Evolutionary conservation across 53 echinoderm and acorn worm species (phyloP).

Genomic region (Holothuria scabra): DNA sequence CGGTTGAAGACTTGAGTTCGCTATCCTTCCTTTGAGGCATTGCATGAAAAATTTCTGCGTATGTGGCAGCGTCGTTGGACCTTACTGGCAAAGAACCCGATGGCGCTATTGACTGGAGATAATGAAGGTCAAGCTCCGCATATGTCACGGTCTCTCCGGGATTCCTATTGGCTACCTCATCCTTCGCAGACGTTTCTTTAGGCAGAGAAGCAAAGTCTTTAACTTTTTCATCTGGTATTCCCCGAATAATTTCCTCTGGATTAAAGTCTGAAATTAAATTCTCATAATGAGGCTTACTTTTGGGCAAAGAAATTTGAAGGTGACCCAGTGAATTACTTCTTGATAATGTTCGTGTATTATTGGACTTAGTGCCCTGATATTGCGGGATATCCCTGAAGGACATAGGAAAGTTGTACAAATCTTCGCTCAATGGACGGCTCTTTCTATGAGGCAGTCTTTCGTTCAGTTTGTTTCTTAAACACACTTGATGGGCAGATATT

Average conservation of each 20-base stretch:
- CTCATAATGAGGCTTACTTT: conserved; percentile 12
- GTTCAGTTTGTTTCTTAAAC: conserved; percentile 37
- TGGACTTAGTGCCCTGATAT: conserved; percentile 25
- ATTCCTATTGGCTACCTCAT: conserved; percentile 1
- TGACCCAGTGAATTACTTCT: conserved; percentile 18
- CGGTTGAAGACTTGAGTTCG: background rate
- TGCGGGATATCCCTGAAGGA: conserved; percentile 21
- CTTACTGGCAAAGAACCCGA: background rate
- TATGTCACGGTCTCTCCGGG: conserved; percentile 6
- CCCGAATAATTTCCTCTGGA: no score
- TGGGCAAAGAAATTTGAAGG: conserved; percentile 15
- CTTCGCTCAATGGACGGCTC: conserved; percentile 8
- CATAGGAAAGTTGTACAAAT: conserved; percentile 33
- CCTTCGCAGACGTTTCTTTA: background rate
- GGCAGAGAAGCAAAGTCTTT: background rate
- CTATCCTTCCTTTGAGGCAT: background rate
- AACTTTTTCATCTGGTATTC: background rate
- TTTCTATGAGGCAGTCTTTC: background rate
- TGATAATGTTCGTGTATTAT: background rate
- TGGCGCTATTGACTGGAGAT: background rate
- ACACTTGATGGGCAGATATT: conserved; percentile 26
- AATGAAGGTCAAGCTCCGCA: conserved; percentile 32
- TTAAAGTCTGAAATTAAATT: conserved; percentile 21
- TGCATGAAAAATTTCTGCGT: conserved; percentile 30
- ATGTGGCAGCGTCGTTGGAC: background rate